phyloP scores from a whole-genome alignment of 2,797 vertebrate genomes.

The Chaetophractus vellerosus region DNA sequence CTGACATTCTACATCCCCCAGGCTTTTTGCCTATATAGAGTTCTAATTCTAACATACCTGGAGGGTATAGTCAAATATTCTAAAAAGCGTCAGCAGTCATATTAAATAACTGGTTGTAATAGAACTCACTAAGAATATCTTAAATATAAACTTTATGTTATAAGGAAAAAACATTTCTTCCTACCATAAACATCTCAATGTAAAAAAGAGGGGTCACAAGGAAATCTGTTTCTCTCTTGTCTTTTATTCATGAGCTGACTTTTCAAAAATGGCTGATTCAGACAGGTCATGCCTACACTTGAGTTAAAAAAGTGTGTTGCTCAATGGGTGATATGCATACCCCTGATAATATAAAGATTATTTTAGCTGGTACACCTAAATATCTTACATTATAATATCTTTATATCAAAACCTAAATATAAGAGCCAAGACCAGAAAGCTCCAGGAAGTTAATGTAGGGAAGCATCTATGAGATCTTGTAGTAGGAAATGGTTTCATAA shows the following conservation, averaged over 20 bases:
- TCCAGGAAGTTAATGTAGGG: too few relatives aligned
- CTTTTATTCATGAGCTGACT: background rate
- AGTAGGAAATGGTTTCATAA: too few relatives aligned
- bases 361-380: background rate
- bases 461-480: too few relatives aligned
- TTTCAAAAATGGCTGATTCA: background rate
- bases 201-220: background rate
- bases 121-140: slow-evolving; percentile 44
- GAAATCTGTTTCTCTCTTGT: background rate
- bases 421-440: too few relatives aligned
- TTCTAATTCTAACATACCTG: slow-evolving; percentile 67
- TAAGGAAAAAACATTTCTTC: slow-evolving; percentile 14
- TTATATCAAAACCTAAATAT: background rate
- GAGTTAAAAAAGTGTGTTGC: background rate
- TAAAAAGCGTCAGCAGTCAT: slow-evolving; percentile 53
- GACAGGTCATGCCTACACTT: background rate
- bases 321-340: background rate
- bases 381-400: slow-evolving; percentile 9
- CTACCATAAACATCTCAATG: background rate
- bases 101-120: slow-evolving; percentile 50
- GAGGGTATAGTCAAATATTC: slow-evolving; percentile 55
- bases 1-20: slow-evolving; percentile 56
- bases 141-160: background rate
- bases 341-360: background rate
- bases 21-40: slow-evolving; percentile 31